Evolutionary conservation across 2,888 invertebrate genomes (phyloP).

Genomic region (Sericinus montela): DNA sequence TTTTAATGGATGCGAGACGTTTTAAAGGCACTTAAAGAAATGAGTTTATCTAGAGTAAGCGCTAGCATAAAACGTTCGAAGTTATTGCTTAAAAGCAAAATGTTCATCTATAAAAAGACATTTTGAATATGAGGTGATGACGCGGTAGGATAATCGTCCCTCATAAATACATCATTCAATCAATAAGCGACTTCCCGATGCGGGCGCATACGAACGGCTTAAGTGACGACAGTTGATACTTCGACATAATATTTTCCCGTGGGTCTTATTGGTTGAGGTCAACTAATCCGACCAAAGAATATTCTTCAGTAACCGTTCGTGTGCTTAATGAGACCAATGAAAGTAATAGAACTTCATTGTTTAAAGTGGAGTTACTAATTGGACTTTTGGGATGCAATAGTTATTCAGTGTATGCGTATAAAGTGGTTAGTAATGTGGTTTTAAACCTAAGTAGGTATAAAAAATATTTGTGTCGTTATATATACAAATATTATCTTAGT

Average conservation of each 20-base stretch:
- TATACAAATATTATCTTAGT: no score
- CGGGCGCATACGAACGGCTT: slow-evolving; percentile 63
- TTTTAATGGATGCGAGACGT: slow-evolving; percentile 44
- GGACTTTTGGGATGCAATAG: slow-evolving; percentile 15
- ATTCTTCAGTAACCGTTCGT: slow-evolving; percentile 37
- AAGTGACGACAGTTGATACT: slow-evolving; percentile 68
- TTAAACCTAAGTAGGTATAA: no score
- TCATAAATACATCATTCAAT: slow-evolving; percentile 50
- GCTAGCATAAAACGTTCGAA: background rate
- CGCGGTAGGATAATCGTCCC: slow-evolving; percentile 49
- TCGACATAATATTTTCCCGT: slow-evolving; percentile 62
- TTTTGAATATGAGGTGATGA: slow-evolving; percentile 28
- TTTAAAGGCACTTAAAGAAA: slow-evolving; percentile 33
- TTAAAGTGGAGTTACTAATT: slow-evolving; percentile 28
- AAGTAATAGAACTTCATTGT: slow-evolving; percentile 58
- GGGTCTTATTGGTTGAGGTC: slow-evolving; percentile 62
- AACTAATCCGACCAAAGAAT: slow-evolving; percentile 62
- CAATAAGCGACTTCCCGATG: slow-evolving; percentile 73
- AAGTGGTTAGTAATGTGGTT: no score
- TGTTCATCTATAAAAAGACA: background rate
- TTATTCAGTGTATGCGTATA: background rate
- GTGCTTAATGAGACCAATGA: slow-evolving; percentile 62
- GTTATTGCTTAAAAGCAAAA: slow-evolving; percentile 15
- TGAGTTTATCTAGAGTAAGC: slow-evolving; percentile 11
- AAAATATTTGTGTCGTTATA: no score